Evolutionary conservation across 2,113 vertebrate species (phyloP), one percentile per base, ranked within the genome.

Genomic region (Eclectus roratus): DNA sequence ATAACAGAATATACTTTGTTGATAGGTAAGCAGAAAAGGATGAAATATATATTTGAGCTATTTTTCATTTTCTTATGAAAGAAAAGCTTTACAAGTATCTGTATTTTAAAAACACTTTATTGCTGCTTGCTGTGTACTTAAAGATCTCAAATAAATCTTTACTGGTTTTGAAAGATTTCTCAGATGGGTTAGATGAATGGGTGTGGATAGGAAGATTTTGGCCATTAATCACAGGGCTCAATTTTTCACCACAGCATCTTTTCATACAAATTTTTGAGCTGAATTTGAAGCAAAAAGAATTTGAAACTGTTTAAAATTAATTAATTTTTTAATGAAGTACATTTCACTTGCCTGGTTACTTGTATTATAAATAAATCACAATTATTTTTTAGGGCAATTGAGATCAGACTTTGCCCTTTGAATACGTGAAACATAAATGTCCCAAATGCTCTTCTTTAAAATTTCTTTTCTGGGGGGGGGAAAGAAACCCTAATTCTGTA

Each of bases 221-320:
- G 24, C 41, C 52, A 84, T 92, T 94, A 84, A 81, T 92, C 91
- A 80, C 3, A 79, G 39, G 41, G 11, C 74, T 92, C 76, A 37
- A 6, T 81, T 90, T 96, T 93, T 95, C 85, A 92, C 61, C n/a
- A 79, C 41, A 91, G 33, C 65, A 88, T 97, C 82, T 81, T 94
- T 88, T 86, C 52, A 21, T 41, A 79, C 56, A 72, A 91, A 76
- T 73, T 81, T 84, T 94, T 87, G 56, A 91, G 52, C 83, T 88
- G 65, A 96, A 88, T 60, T 39, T 77, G 85, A 95, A 91, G 69
- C 10, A 78, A 78, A 82, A 85, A 52, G 72, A 88, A 90, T 85
- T 77, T 78, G 76, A 78, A 90, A 60, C 27, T 63, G n/a, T 91
- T 58, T 89, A 60, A 93, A 86, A 86, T 68, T 2, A 84, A 78